Evolutionary conservation across 92 coral and sea anemone species (phyloP).

Genomic region (Parazoanthus darwini): DNA sequence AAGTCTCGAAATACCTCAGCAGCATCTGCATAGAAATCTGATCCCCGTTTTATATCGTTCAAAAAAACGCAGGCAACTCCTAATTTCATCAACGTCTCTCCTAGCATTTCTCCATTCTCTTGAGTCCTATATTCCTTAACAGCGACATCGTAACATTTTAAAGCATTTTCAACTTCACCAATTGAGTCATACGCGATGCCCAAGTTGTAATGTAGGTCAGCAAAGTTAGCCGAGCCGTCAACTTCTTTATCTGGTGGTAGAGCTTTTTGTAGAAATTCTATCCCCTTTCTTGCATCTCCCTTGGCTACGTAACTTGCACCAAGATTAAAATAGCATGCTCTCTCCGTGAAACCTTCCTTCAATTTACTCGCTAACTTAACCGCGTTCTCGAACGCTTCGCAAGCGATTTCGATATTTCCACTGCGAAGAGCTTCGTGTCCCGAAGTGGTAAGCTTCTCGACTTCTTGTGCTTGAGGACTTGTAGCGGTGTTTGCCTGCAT

Average conservation of each 20-base stretch:
- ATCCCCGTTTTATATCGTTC: conserved; percentile 68
- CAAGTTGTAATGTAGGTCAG: conserved; percentile 91
- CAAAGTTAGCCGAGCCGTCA: conserved; percentile 87
- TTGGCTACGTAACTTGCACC: conserved; percentile 97
- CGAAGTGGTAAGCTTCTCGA: conserved; percentile 76
- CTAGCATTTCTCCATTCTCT: conserved; percentile 81
- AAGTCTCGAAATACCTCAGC: conserved; percentile 62
- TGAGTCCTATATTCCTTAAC: conserved; percentile 72
- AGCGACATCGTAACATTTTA: conserved; percentile 80
- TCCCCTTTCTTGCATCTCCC: conserved; percentile 82
- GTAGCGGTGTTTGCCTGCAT: conserved; percentile 12
- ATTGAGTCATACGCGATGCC: conserved; percentile 90
- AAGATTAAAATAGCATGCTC: conserved; percentile 95
- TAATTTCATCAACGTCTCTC: conserved; percentile 77
- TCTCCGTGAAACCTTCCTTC: conserved; percentile 84
- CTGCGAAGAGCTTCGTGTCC: conserved; percentile 82
- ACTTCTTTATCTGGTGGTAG: conserved; percentile 84
- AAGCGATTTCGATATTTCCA: conserved; percentile 80
- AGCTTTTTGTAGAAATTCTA: conserved; percentile 80
- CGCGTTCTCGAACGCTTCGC: conserved; percentile 83
- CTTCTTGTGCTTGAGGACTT: conserved; percentile 46
- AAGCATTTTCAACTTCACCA: conserved; percentile 66
- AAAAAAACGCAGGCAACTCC: conserved; percentile 71
- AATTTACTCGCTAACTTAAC: conserved; percentile 65
- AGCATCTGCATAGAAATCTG: conserved; percentile 69